Conservation (phyloP, 1,140 invertebrate species). For the Drosophila saltans region DNA sequence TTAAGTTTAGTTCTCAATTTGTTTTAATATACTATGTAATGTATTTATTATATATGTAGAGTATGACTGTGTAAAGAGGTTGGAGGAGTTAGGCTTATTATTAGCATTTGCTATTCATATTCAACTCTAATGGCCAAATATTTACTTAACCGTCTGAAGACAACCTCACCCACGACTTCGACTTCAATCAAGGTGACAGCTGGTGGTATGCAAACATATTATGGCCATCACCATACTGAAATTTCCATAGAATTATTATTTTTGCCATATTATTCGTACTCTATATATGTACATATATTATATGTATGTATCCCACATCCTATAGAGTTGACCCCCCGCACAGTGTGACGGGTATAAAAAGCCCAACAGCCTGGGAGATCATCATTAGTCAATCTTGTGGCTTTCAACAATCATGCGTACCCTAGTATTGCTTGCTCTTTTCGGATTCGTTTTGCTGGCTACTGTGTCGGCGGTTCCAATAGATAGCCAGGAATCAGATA, state of each 20-base stretch:
- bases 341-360: constrained; percentile 50
- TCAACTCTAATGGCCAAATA: constrained; percentile 39
- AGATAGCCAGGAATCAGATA: too few relatives aligned
- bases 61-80: not conserved
- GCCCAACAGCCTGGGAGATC: not conserved
- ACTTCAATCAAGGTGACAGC: constrained; percentile 24
- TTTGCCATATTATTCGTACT: not conserved
- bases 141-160: constrained; percentile 13
- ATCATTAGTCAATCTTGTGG: constrained; percentile 51
- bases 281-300: not conserved
- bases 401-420: constrained; percentile 49
- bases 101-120: not conserved
- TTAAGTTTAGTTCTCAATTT: too few relatives aligned
- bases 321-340: not conserved
- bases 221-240: constrained; percentile 5
- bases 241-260: constrained; percentile 7
- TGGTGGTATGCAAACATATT: constrained; percentile 36
- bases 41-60: constrained; percentile 13
- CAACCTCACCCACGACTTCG: constrained; percentile 15
- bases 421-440: constrained; percentile 53
- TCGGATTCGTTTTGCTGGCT: constrained; percentile 58
- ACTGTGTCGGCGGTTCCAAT: constrained; percentile 24
- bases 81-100: constrained; percentile 1
- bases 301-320: not conserved
- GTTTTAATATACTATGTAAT: too few relatives aligned